phyloP scores from a whole-genome alignment of 2,113 vertebrate species.

The Dolichotis patagonum region DNA sequence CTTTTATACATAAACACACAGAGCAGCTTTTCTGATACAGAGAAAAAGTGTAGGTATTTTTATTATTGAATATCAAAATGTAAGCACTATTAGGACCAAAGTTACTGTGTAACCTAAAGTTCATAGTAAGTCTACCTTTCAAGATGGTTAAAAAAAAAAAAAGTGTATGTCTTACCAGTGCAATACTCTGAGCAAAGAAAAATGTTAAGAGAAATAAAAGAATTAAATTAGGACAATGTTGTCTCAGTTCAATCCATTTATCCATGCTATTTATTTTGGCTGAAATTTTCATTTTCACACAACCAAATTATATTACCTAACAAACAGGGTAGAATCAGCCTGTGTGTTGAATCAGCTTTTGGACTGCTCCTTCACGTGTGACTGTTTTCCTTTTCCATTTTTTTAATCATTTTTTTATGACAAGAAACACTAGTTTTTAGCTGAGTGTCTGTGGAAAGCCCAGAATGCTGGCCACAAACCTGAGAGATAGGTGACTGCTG shows the following conservation, averaged over 20 bases:
- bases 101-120: not conserved
- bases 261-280: not conserved
- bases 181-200: not conserved
- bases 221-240: constrained; percentile 23
- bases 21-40: not conserved
- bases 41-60: not conserved
- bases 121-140: constrained; percentile 34
- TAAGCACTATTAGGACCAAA: not conserved
- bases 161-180: not conserved
- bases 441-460: not conserved
- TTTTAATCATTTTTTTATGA: not conserved
- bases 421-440: not conserved
- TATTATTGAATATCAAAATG: not conserved
- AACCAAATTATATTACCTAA: constrained; percentile 22
- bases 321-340: not conserved
- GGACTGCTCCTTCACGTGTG: not conserved
- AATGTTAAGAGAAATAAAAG: constrained; percentile 20
- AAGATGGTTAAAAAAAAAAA: not conserved
- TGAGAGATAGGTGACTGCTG: not conserved
- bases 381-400: not conserved
- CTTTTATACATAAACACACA: not conserved
- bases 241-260: not conserved
- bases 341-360: not conserved
- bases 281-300: not conserved
- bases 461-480: not conserved